Conservation (phyloP, 2,113 vertebrate genomes). For the Pelecanus crispus region DNA sequence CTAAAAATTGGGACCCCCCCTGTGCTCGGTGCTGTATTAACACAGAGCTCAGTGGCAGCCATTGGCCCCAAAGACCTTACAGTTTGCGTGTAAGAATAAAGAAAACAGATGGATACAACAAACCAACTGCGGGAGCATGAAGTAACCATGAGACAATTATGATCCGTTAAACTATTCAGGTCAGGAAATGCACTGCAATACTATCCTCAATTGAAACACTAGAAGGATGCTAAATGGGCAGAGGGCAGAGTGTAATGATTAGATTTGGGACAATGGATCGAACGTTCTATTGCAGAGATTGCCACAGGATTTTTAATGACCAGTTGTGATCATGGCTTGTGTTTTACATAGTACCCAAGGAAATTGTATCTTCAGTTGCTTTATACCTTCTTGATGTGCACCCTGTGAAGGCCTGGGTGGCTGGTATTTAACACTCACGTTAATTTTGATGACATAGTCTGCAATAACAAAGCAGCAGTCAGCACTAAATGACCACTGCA, state of each 20-base stretch:
- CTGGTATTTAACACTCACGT: not conserved
- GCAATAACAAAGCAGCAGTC: not conserved
- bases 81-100: constrained; percentile 40
- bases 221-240: constrained; percentile 64
- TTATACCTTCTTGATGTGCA: not conserved
- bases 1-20: constrained; percentile 21
- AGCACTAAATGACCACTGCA: not conserved
- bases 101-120: constrained; percentile 58
- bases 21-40: constrained; percentile 36
- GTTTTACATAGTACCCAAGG: not conserved
- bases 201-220: constrained; percentile 51
- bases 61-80: constrained; percentile 46
- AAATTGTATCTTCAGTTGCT: not conserved
- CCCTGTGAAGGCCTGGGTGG: not conserved
- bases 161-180: constrained; percentile 63
- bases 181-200: constrained; percentile 62
- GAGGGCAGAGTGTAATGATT: constrained; percentile 62
- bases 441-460: not conserved
- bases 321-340: not conserved
- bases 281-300: constrained; percentile 28
- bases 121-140: constrained; percentile 23
- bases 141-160: constrained; percentile 62
- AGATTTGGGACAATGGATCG: constrained; percentile 64
- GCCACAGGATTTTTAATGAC: constrained; percentile 55
- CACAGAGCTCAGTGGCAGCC: constrained; percentile 28